Conservation (phyloP, 2,888 invertebrate species). For the Drosophila kuntzei region DNA sequence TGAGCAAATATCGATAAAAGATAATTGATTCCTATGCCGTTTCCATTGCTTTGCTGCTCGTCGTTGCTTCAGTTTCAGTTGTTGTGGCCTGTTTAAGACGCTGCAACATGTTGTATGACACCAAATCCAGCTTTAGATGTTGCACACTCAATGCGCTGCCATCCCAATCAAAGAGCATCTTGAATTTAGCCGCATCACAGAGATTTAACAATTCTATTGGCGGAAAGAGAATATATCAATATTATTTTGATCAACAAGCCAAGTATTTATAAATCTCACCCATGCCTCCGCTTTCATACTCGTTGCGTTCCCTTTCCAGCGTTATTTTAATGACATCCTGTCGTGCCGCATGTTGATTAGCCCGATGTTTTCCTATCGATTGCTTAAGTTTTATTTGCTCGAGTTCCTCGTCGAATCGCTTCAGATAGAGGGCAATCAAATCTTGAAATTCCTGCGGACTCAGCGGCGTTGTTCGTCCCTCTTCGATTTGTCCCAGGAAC, state of each 20-base stretch:
- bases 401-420: conserved; percentile 91
- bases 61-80: conserved; percentile 48
- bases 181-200: conserved; percentile 80
- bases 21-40: conserved; percentile 25
- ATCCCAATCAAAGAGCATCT: conserved; percentile 84
- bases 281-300: conserved; percentile 91
- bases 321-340: conserved; percentile 92
- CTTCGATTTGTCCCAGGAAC: conserved; percentile 90
- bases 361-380: conserved; percentile 89
- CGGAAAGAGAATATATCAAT: neutral
- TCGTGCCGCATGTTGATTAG: conserved; percentile 92
- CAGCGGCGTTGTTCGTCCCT: conserved; percentile 86
- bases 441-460: conserved; percentile 88
- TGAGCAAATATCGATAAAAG: neutral
- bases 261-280: conserved; percentile 85
- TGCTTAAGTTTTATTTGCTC: conserved; percentile 92
- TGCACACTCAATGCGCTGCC: conserved; percentile 85
- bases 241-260: neutral
- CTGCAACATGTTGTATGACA: conserved; percentile 82
- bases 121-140: conserved; percentile 84
- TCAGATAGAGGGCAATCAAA: conserved; percentile 86
- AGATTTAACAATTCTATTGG: conserved; percentile 81
- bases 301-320: conserved; percentile 90
- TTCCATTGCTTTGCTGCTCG: conserved; percentile 55
- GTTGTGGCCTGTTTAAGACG: conserved; percentile 61